A percentile compares a stretch with the other conserved stretches of the same genome.
Evolutionary conservation across 2,113 vertebrate species (phyloP).

Genomic region (Paradoxurus hermaphroditus): DNA sequence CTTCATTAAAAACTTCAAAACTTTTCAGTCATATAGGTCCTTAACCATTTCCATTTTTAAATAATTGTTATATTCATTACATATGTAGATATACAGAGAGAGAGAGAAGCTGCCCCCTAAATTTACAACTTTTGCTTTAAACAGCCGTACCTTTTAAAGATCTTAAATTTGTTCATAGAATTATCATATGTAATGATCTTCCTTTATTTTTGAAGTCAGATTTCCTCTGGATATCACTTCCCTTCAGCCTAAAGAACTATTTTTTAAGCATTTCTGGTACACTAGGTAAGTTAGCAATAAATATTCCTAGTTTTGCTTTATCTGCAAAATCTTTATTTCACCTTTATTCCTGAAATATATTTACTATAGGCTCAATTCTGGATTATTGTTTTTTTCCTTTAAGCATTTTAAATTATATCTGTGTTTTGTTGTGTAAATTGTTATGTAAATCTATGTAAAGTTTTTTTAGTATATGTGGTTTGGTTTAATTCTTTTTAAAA

Average conservation of each 20-base stretch:
- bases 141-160: background rate
- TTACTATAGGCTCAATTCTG: background rate
- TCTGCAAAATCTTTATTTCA: background rate
- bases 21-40: background rate
- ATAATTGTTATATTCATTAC: background rate
- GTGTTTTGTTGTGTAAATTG: background rate
- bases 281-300: background rate
- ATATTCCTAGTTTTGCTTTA: background rate
- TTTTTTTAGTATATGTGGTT: background rate
- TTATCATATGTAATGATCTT: background rate
- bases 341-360: background rate
- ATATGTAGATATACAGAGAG: background rate
- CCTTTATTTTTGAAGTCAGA: background rate
- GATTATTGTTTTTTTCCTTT: background rate
- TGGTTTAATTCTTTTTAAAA: no score
- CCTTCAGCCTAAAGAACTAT: background rate
- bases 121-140: background rate
- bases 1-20: background rate
- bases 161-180: background rate
- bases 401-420: background rate
- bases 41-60: background rate
- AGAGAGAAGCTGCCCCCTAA: background rate
- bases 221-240: background rate
- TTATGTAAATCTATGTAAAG: background rate
- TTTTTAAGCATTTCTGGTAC: background rate